These are phyloP conservation scores for Columba janthina DNA, from an alignment of 2,113 vertebrate species.

Conservation along the genomic window DNA sequence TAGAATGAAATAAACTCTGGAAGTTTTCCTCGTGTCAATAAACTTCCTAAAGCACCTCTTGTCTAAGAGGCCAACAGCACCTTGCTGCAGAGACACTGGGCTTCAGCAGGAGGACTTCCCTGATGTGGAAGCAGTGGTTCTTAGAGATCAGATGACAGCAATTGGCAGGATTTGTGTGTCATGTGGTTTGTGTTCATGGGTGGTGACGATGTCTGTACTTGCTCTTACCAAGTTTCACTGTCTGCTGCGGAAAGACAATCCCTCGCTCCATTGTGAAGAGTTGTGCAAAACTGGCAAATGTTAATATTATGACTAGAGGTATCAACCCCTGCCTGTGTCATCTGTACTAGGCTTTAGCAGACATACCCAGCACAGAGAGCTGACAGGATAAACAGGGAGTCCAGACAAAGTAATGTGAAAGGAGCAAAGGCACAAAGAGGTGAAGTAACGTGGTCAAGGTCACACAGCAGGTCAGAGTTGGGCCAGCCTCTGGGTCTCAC, in stretches of 20 bases:
- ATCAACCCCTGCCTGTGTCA: neutral
- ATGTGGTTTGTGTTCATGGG: neutral
- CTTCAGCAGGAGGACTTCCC: neutral
- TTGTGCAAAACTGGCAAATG: neutral
- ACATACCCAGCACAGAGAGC: neutral
- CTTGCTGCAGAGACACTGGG: neutral
- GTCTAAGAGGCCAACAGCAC: neutral
- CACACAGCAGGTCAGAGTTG: neutral
- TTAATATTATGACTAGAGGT: neutral
- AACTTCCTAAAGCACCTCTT: neutral
- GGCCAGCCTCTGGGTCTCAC: accelerated
- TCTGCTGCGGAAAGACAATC: neutral
- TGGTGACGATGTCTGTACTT: neutral
- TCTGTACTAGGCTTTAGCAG: neutral
- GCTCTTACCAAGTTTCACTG: neutral
- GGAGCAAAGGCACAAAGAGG: neutral
- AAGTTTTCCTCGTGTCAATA: neutral
- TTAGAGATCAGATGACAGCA: neutral
- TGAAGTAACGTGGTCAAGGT: neutral
- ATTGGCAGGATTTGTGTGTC: neutral
- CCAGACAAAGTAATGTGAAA: neutral
- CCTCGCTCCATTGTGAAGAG: neutral
- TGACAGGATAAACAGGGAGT: neutral
- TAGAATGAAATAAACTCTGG: neutral
- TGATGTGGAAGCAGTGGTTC: neutral